Evolutionary conservation across 2,113 vertebrate species (phyloP).

Genomic region (Apeltes quadracus): DNA sequence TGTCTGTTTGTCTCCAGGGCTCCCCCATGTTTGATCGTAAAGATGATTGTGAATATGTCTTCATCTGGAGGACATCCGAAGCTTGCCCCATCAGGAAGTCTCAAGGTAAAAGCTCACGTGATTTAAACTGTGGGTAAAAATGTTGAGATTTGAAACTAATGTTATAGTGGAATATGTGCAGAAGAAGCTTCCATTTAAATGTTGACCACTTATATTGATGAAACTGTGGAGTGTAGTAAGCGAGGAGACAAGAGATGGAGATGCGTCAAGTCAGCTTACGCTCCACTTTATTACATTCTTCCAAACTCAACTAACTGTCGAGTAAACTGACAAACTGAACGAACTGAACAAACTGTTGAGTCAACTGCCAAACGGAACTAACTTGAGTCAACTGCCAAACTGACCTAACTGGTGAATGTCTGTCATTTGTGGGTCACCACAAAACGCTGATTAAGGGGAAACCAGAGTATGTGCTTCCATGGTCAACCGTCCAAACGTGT

Average conservation of each 20-base stretch:
- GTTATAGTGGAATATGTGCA: neutral
- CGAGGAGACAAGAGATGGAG: too few relatives aligned
- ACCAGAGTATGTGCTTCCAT: neutral
- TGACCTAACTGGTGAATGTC: too few relatives aligned
- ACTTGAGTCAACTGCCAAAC: too few relatives aligned
- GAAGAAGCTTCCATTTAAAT: neutral
- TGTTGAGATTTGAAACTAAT: neutral
- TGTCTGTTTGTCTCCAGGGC: constrained; percentile 77
- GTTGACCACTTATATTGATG: neutral
- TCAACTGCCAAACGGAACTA: too few relatives aligned
- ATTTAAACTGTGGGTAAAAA: neutral
- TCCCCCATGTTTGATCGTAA: constrained; percentile 86
- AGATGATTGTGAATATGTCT: constrained; percentile 90
- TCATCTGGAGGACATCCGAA: constrained; percentile 92
- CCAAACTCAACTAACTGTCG: too few relatives aligned
- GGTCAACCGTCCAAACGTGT: neutral
- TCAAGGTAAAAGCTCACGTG: constrained; percentile 80
- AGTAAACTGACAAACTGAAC: too few relatives aligned
- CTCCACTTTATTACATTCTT: too few relatives aligned
- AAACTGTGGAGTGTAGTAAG: too few relatives aligned
- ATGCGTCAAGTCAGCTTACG: too few relatives aligned
- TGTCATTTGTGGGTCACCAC: too few relatives aligned
- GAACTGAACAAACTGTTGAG: too few relatives aligned
- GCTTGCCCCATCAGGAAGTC: constrained; percentile 88
- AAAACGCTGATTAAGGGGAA: neutral